Conservation (phyloP, 2,113 vertebrate species). For the Cettia cetti region DNA sequence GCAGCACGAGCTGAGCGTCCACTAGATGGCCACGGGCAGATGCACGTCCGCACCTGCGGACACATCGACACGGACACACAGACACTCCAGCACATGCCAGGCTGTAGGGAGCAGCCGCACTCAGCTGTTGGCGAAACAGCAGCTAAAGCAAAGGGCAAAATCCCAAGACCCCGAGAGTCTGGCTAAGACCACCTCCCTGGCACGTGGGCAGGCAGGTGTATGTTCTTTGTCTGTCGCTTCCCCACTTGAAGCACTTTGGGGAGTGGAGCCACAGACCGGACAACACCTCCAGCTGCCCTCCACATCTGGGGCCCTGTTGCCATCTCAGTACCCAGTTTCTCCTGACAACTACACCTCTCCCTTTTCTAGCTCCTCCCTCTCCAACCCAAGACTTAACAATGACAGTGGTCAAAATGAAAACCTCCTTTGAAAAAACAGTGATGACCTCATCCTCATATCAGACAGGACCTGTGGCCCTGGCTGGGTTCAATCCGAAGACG, state of each 20-base stretch:
- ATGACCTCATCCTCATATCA: rapidly evolving
- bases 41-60: background rate
- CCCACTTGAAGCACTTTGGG: background rate
- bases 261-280: background rate
- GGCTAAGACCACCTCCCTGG: rapidly evolving
- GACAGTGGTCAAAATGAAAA: background rate
- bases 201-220: rapidly evolving
- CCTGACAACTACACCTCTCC: background rate
- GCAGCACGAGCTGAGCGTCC: background rate
- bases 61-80: background rate
- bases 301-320: rapidly evolving
- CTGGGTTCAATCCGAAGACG: background rate
- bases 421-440: background rate
- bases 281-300: background rate
- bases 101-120: background rate
- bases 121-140: background rate
- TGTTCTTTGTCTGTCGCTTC: background rate
- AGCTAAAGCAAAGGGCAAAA: background rate
- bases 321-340: background rate
- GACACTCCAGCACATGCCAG: background rate
- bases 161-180: too few species aligned
- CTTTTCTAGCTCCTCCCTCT: background rate
- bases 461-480: background rate
- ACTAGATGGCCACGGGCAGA: constrained; percentile 50
- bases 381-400: background rate